phyloP scores from a whole-genome alignment of 2,797 vertebrate genomes.

The Lithobates sylvaticus region DNA sequence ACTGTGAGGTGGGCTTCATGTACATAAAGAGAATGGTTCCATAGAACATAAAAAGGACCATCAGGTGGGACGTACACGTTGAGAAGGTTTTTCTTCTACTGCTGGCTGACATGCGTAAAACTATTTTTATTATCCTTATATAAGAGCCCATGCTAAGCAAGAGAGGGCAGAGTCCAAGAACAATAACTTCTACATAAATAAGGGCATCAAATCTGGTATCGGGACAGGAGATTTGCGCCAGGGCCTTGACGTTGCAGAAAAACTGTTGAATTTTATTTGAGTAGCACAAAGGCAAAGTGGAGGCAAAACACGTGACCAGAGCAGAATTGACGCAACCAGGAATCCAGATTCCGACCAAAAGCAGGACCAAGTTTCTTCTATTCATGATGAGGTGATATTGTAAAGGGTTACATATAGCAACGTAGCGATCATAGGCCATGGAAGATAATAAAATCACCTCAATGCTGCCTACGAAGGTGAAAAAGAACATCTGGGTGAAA shows the following conservation, averaged over 20 bases:
- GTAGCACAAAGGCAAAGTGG: constrained; percentile 42
- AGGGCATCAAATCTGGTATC: constrained; percentile 46
- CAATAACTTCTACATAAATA: constrained; percentile 36
- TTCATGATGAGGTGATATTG: constrained; percentile 54
- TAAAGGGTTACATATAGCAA: constrained; percentile 66
- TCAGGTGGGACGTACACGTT: constrained; percentile 74
- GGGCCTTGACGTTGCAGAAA: constrained; percentile 65
- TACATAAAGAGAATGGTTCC: constrained; percentile 64
- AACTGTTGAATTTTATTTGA: constrained; percentile 64
- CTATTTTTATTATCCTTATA: constrained; percentile 11
- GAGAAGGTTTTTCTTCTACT: constrained; percentile 71
- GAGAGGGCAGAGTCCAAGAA: constrained; percentile 69
- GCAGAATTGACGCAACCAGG: constrained; percentile 2
- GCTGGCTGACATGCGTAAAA: constrained; percentile 48
- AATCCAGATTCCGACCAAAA: constrained; percentile 10
- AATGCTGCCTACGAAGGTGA: constrained; percentile 60
- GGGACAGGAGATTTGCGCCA: constrained; percentile 62
- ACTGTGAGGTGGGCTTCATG: constrained; percentile 47
- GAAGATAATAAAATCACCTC: constrained; percentile 66
- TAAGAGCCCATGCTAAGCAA: constrained; percentile 63
- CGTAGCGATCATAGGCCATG: constrained; percentile 68
- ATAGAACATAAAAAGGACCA: constrained; percentile 70
- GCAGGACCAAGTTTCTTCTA: constrained; percentile 49
- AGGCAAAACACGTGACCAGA: background rate
- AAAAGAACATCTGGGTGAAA: constrained; percentile 65